A percentile compares a stretch with the other conserved stretches of the same genome.
Evolutionary conservation across 1,140 invertebrate species (phyloP).

Genomic region (Drosophila truncata): DNA sequence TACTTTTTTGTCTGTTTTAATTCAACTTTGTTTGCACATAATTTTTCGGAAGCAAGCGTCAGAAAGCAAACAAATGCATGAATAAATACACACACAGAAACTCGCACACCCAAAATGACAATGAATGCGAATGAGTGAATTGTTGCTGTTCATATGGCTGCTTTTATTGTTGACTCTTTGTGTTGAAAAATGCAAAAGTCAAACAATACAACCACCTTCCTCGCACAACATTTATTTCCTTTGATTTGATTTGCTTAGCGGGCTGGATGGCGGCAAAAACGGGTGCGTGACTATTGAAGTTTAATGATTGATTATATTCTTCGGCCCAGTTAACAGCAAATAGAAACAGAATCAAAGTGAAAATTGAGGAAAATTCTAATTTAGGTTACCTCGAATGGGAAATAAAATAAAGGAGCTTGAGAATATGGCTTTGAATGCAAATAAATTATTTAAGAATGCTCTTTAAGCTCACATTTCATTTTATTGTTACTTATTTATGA

Average conservation of each 20-base stretch:
- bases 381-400: background rate
- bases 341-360: conserved; percentile 11
- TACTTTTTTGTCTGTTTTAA: conserved; percentile 62
- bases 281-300: conserved; percentile 50
- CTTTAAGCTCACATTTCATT: background rate
- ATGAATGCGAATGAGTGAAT: conserved; percentile 66
- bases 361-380: background rate
- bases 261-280: background rate
- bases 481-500: background rate
- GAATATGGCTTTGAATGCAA: background rate
- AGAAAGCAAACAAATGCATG: conserved; percentile 82
- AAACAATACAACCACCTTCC: conserved; percentile 56
- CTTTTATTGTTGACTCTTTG: conserved; percentile 33
- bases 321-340: conserved; percentile 38
- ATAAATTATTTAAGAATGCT: background rate
- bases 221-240: conserved; percentile 42
- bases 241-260: conserved; percentile 67
- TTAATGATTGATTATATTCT: conserved; percentile 74
- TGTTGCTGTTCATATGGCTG: conserved; percentile 50
- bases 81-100: conserved; percentile 63
- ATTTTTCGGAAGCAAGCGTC: conserved; percentile 82
- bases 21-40: conserved; percentile 80
- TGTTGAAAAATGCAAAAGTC: conserved; percentile 73
- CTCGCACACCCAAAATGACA: conserved; percentile 55
- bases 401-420: background rate